Conservation (phyloP, 1,140 invertebrate species). For the Pinna nobilis region DNA sequence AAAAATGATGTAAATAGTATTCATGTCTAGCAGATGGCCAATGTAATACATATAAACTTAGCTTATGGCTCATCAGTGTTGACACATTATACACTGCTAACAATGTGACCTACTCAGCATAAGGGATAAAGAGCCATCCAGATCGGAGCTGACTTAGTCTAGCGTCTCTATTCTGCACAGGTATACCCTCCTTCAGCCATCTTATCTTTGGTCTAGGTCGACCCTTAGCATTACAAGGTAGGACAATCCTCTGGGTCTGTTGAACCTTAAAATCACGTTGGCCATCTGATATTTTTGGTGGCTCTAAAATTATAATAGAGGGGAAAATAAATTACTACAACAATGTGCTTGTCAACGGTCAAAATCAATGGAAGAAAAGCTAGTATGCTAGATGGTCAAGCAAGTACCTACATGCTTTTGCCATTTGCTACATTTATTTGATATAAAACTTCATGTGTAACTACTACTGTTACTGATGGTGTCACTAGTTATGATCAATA, state of each 20-base stretch:
- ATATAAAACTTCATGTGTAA: too few relatives aligned
- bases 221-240: conserved; percentile 73
- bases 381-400: not conserved
- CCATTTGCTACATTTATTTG: not conserved
- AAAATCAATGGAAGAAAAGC: not conserved
- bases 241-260: conserved; percentile 62
- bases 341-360: not conserved
- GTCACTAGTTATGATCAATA: too few relatives aligned
- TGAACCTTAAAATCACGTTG: conserved; percentile 57
- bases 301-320: conserved; percentile 53
- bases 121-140: conserved; percentile 66
- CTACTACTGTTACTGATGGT: too few relatives aligned
- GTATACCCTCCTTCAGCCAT: conserved; percentile 70
- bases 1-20: too few relatives aligned
- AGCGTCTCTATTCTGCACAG: conserved; percentile 53
- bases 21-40: too few relatives aligned
- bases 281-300: conserved; percentile 60
- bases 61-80: not conserved
- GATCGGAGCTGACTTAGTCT: conserved; percentile 55
- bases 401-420: not conserved
- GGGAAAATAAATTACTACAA: not conserved
- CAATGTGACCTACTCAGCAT: conserved; percentile 54
- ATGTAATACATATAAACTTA: too few relatives aligned
- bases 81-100: not conserved
- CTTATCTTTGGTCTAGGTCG: conserved; percentile 68